Base-by-base conservation (phyloP, 2,888 invertebrate genomes). In the Anarsia innoxiella region DNA sequence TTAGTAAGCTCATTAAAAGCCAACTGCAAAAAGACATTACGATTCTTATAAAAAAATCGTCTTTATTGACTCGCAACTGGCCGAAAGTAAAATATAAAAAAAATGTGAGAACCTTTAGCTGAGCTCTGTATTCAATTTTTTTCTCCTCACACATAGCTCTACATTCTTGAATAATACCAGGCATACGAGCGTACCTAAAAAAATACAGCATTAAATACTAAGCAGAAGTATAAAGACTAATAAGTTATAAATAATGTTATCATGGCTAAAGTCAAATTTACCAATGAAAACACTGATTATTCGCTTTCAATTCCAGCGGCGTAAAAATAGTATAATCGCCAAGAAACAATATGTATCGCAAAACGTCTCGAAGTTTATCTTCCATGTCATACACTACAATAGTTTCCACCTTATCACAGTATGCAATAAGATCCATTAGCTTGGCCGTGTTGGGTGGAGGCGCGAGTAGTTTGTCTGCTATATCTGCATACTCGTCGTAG, bases 201-300 rank as follows among this genome's bases (percentile, higher is more conserved):
- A 16, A n/a, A 19, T 19, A 8, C 8, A 3, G 19, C 3, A 19
- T 19, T 19, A 19, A 5, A 19, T 19, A 19, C 3, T n/a, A n/a
- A n/a, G n/a, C n/a, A n/a, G n/a, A n/a, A n/a, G n/a, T n/a, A 27
- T 27, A 27, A 27, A 27, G 25, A 25, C n/a, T 25, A 28, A 8
- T 23, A 12, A 1, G 31, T 4, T 23, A 12, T 9, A 25, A 3
- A n/a, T 9, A 25, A n/a, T 9, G 5, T 25, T 8, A 14, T n/a
- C 3, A 9, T 6, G 15, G n/a, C 9, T 30, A 12, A 5, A n/a
- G 3, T 3, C 12, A 12, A 3, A 45, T 58, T 51, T 62, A 87
- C 96, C 95, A 96, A 60, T 93, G 91, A 58, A 94, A 95, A 0
- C 94, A 91, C 50, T 91, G 91, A 48, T 93, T 93, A 64, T 96